Conservation (phyloP, 2,888 invertebrate genomes). For the Oscheius sp. region DNA sequence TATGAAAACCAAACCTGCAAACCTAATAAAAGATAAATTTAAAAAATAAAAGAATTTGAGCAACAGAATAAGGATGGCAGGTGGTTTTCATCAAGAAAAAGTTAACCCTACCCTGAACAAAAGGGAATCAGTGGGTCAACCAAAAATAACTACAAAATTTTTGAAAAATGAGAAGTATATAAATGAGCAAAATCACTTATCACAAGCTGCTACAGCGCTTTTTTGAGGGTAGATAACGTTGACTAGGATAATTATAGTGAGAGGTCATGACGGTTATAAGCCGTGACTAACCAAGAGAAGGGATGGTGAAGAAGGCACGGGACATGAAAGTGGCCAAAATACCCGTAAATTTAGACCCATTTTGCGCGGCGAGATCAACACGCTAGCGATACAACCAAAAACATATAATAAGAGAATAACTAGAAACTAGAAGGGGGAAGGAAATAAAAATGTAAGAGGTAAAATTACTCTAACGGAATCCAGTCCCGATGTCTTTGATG, state of each 20-base stretch:
- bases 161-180: neutral
- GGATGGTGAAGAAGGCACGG: neutral
- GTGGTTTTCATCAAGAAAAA: neutral
- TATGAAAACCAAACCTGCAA: slow-evolving; percentile 2
- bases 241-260: slow-evolving; percentile 3
- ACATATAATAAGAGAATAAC: neutral
- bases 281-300: neutral
- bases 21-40: neutral
- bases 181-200: slow-evolving; percentile 20
- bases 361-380: slow-evolving; percentile 21
- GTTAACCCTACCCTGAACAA: slow-evolving; percentile 30
- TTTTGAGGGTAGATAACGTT: neutral
- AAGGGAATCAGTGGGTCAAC: slow-evolving; percentile 19
- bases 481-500: slow-evolving; percentile 16
- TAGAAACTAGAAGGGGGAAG: neutral
- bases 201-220: neutral
- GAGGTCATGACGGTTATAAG: neutral
- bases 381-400: slow-evolving; percentile 8
- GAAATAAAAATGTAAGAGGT: neutral
- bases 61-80: neutral
- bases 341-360: slow-evolving; percentile 19
- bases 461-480: neutral
- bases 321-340: neutral
- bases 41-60: slow-evolving; percentile 1
- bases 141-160: slow-evolving; percentile 1